Evolutionary conservation across 2,797 vertebrate genomes (phyloP).

Genomic region (Eremophila alpestris): DNA sequence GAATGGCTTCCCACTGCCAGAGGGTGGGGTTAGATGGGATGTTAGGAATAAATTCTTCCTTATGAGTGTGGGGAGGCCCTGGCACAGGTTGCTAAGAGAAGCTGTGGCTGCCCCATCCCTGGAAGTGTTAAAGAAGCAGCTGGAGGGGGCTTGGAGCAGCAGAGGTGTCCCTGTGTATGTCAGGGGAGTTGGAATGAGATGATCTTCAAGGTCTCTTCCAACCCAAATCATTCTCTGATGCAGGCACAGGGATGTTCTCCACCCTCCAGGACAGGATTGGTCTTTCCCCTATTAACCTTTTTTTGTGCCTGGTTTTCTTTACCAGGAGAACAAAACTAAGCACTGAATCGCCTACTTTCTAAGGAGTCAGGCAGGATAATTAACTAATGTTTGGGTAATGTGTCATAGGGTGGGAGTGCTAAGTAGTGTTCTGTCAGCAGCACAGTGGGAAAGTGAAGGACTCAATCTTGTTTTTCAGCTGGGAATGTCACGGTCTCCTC

Average conservation of each 20-base stretch:
- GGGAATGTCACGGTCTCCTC: not conserved
- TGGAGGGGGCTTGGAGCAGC: not conserved
- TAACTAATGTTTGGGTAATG: conserved; percentile 47
- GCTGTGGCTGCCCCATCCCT: not conserved
- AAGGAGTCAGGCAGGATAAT: conserved; percentile 33
- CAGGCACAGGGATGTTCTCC: not conserved
- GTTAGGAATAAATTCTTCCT: not conserved
- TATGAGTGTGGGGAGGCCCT: not conserved
- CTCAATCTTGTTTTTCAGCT: not conserved
- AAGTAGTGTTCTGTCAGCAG: conserved; percentile 40
- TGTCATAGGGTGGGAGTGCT: conserved; percentile 13
- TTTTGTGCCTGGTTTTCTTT: not conserved
- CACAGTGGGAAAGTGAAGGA: conserved; percentile 37
- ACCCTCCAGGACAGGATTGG: not conserved
- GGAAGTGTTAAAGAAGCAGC: not conserved
- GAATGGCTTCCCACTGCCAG: not conserved
- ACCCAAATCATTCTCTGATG: not conserved
- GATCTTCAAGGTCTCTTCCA: not conserved
- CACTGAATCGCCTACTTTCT: conserved; percentile 24
- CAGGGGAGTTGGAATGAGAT: not conserved
- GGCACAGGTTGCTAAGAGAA: not conserved
- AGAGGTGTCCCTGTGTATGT: not conserved
- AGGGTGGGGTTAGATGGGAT: not conserved
- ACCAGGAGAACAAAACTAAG: not conserved
- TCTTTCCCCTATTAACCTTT: not conserved